These are phyloP conservation scores for Aegypius monachus DNA, from an alignment of 2,113 vertebrate species.

Conservation along the genomic window DNA sequence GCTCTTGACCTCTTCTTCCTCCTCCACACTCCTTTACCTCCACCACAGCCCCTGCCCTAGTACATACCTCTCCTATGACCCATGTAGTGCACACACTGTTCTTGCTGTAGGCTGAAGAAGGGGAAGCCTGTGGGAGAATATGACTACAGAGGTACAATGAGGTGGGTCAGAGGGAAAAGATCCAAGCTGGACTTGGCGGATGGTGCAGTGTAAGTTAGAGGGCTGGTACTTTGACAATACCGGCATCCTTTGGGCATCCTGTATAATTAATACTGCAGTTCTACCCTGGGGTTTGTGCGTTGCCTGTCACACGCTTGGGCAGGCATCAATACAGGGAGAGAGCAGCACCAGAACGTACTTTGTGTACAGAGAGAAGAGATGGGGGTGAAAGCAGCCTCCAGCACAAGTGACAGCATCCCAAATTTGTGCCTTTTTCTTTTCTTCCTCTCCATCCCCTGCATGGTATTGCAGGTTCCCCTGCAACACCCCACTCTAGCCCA, in stretches of 20 bases:
- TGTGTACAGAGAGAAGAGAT: neutral
- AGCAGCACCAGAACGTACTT: neutral
- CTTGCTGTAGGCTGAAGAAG: neutral
- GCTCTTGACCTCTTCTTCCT: neutral
- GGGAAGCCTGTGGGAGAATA: neutral
- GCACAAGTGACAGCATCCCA: neutral
- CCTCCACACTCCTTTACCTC: neutral
- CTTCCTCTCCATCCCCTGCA: neutral
- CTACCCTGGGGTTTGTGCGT: neutral
- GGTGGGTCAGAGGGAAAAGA: neutral
- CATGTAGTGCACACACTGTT: neutral
- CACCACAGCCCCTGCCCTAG: neutral
- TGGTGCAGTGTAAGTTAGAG: neutral
- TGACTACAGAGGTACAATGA: neutral
- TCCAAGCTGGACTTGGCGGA: neutral
- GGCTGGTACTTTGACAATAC: neutral
- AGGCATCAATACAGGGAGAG: neutral
- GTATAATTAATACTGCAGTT: neutral
- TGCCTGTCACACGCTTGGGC: neutral
- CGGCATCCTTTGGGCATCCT: neutral
- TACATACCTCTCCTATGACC: neutral
- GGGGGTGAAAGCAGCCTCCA: neutral
- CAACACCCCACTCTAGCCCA: neutral
- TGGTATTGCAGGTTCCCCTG: neutral
- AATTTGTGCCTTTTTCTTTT: neutral